phyloP scores from a whole-genome alignment of 2,797 vertebrate species.

The Sebastes minor region DNA sequence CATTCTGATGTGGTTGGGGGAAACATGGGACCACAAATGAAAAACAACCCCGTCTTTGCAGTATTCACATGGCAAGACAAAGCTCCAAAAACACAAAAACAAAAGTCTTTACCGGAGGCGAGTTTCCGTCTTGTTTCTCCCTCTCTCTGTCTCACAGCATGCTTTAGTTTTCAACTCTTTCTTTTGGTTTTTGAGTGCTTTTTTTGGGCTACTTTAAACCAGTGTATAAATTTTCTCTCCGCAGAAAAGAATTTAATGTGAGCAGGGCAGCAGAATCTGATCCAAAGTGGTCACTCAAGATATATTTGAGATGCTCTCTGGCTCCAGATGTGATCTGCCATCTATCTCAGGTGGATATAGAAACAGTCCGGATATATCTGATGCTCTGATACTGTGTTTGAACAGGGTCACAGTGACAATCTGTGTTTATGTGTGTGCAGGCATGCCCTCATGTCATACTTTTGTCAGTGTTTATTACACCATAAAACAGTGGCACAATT shows the following conservation, averaged over 20 bases:
- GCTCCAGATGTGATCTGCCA: constrained; percentile 2
- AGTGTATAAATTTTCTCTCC: background rate
- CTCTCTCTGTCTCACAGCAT: background rate
- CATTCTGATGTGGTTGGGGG: background rate
- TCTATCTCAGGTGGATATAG: constrained; percentile 29
- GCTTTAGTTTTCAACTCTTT: constrained; percentile 1
- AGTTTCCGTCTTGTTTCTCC: constrained; percentile 14
- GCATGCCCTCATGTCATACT: background rate
- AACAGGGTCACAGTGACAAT: constrained; percentile 9
- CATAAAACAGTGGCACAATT: constrained; percentile 23
- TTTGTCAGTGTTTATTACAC: constrained; percentile 29
- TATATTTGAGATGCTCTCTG: constrained; percentile 31
- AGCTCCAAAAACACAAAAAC: constrained; percentile 6
- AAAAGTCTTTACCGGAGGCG: background rate
- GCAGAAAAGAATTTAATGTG: background rate
- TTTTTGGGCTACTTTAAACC: background rate
- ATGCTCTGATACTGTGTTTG: constrained; percentile 35
- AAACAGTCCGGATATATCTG: constrained; percentile 36
- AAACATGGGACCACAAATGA: constrained; percentile 2
- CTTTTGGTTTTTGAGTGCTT: background rate
- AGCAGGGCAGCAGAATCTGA: background rate
- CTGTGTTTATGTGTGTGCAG: constrained; percentile 16
- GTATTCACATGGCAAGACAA: background rate
- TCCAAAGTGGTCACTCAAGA: constrained; percentile 35
- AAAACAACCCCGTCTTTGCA: background rate